Percentiles rank a stretch among this genome's conserved stretches.
These are phyloP conservation scores for Lucifuga dentata DNA, from an alignment of 2,113 vertebrate genomes.

Conservation along the genomic window DNA sequence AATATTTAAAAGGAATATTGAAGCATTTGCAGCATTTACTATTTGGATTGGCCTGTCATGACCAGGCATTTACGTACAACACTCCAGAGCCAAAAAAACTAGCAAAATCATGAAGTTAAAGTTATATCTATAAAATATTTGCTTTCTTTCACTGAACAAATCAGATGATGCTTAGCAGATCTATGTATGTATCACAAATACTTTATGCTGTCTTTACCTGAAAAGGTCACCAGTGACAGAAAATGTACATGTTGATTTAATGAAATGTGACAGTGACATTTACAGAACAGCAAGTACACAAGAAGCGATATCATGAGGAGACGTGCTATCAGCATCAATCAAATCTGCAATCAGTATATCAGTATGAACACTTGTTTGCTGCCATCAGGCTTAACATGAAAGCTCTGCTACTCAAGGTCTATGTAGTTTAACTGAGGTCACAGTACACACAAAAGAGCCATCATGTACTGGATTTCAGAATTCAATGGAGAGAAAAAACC, in stretches of 20 bases:
- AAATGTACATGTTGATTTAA: constrained; percentile 26
- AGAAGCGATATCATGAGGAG: constrained; percentile 13
- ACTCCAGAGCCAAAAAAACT: constrained; percentile 31
- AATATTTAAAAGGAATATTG: constrained; percentile 56
- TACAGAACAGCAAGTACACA: constrained; percentile 34
- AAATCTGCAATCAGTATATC: constrained; percentile 30
- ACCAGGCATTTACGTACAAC: constrained; percentile 37
- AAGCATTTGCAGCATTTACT: constrained; percentile 35
- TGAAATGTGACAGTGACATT: constrained; percentile 56
- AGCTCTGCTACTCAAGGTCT: constrained; percentile 21
- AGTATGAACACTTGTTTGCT: constrained; percentile 32
- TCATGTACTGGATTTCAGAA: not conserved
- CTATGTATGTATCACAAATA: constrained; percentile 5
- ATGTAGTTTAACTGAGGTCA: constrained; percentile 36
- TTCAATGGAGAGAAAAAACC: constrained; percentile 6
- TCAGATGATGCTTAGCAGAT: constrained; percentile 8
- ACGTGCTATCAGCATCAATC: constrained; percentile 21
- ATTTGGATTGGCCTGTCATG: constrained; percentile 53
- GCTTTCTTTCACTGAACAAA: constrained; percentile 22
- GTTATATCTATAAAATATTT: constrained; percentile 35
- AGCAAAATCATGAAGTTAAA: constrained; percentile 27
- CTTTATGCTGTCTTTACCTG: constrained; percentile 7
- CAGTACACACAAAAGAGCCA: not conserved
- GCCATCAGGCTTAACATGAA: constrained; percentile 44
- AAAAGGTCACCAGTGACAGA: not conserved